Evolutionary conservation across 1,140 invertebrate genomes (phyloP).

Genomic region (Semibalanus balanoides): DNA sequence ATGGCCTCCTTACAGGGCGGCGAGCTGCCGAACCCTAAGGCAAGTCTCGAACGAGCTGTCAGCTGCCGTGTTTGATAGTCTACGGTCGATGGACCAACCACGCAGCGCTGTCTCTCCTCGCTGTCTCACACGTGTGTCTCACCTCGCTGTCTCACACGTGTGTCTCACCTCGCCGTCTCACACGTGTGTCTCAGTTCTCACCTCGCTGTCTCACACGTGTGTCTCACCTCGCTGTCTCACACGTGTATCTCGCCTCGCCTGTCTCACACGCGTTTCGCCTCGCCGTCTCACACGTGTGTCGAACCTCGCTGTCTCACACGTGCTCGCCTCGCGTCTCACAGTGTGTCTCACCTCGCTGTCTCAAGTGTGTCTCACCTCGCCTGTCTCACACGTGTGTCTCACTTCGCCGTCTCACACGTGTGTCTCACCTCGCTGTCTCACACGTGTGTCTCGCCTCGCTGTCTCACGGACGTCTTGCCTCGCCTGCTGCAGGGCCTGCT

Average conservation of each 20-base stretch:
- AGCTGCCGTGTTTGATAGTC: too few species aligned
- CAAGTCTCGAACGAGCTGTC: too few species aligned
- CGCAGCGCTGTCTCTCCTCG: neutral
- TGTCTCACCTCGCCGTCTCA: constrained; percentile 14
- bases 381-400: neutral
- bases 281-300: constrained; percentile 59
- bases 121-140: neutral
- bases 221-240: too few species aligned
- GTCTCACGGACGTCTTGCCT: constrained; percentile 25
- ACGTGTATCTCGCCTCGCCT: too few species aligned
- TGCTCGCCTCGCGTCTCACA: too few species aligned
- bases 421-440: neutral
- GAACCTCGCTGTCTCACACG: too few species aligned
- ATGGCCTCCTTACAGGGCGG: constrained; percentile 91
- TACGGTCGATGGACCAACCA: too few species aligned
- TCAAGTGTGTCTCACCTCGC: neutral
- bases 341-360: too few species aligned
- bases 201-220: too few species aligned
- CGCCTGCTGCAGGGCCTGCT: constrained; percentile 58
- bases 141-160: neutral
- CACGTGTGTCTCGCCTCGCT: constrained; percentile 10
- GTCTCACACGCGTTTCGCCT: constrained; percentile 24
- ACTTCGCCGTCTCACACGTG: neutral
- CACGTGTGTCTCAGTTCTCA: too few species aligned
- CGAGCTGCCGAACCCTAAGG: constrained; percentile 94